phyloP scores from a whole-genome alignment of 2,797 vertebrate genomes.

The Helarctos malayanus region DNA sequence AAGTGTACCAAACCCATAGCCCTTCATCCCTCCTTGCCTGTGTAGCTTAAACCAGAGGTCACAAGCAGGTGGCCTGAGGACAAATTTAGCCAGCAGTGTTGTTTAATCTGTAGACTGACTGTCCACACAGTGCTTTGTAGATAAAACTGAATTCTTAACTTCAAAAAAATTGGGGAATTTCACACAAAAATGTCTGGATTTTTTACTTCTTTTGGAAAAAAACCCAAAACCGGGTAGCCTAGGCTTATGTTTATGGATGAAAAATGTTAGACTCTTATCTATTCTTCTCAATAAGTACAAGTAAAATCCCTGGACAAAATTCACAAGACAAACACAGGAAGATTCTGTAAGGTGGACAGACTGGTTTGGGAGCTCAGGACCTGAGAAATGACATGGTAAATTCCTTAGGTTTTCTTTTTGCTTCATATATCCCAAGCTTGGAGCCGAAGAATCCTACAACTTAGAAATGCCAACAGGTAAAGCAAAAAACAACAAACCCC shows the following conservation, averaged over 20 bases:
- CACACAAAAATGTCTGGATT: slow-evolving; percentile 15
- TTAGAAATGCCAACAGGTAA: background rate
- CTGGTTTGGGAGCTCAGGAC: background rate
- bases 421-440: background rate
- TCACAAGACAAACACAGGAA: background rate
- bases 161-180: background rate
- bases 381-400: background rate
- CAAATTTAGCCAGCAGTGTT: background rate
- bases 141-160: background rate
- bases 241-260: background rate
- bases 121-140: background rate
- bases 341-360: background rate
- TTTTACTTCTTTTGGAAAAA: slow-evolving; percentile 14
- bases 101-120: background rate
- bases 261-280: background rate
- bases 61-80: background rate
- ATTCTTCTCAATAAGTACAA: background rate
- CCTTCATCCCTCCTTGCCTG: background rate
- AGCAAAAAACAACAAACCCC: background rate
- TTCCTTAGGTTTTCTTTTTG: background rate
- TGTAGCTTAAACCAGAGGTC: background rate
- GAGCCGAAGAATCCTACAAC: background rate
- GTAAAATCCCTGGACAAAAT: background rate
- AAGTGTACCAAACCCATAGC: background rate
- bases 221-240: background rate